Evolutionary conservation across 2,113 vertebrate species (phyloP).

Genomic region (Lates calcarifer): DNA sequence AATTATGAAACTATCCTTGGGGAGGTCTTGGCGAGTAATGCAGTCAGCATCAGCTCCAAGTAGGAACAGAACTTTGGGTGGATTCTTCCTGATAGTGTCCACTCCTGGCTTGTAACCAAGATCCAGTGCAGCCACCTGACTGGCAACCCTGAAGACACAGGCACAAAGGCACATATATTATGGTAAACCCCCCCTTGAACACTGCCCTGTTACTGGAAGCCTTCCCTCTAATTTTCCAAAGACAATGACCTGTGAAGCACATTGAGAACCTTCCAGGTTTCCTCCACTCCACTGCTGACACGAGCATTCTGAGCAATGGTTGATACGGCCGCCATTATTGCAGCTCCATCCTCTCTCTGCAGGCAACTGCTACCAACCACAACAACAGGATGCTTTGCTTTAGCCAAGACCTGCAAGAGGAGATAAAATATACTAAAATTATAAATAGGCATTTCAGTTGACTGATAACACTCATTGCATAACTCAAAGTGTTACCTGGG

Average conservation of each 20-base stretch:
- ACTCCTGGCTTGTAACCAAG: slow-evolving; percentile 93
- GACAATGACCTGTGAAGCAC: slow-evolving; percentile 91
- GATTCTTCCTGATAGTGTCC: slow-evolving; percentile 87
- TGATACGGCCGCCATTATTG: slow-evolving; percentile 90
- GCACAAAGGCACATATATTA: slow-evolving; percentile 14
- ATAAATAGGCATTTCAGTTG: neutral
- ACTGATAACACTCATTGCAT: neutral
- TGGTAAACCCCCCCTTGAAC: neutral
- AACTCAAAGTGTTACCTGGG: slow-evolving; percentile 76
- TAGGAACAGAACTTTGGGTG: slow-evolving; percentile 90
- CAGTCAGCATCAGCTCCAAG: slow-evolving; percentile 91
- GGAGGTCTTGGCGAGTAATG: slow-evolving; percentile 89
- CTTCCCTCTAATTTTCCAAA: slow-evolving; percentile 6
- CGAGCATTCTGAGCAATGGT: slow-evolving; percentile 89
- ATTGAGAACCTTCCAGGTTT: slow-evolving; percentile 94
- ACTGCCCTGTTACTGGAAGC: neutral
- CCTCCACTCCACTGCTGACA: slow-evolving; percentile 82
- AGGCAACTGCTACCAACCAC: slow-evolving; percentile 92
- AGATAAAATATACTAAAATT: neutral
- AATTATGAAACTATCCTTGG: slow-evolving; percentile 90
- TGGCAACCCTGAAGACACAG: slow-evolving; percentile 85
- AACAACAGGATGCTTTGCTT: slow-evolving; percentile 91
- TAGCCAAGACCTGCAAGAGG: slow-evolving; percentile 82
- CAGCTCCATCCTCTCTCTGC: slow-evolving; percentile 90
- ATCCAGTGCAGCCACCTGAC: slow-evolving; percentile 93